phyloP scores from a whole-genome alignment of 2,888 invertebrate genomes.

The Dinocampus coccinellae region DNA sequence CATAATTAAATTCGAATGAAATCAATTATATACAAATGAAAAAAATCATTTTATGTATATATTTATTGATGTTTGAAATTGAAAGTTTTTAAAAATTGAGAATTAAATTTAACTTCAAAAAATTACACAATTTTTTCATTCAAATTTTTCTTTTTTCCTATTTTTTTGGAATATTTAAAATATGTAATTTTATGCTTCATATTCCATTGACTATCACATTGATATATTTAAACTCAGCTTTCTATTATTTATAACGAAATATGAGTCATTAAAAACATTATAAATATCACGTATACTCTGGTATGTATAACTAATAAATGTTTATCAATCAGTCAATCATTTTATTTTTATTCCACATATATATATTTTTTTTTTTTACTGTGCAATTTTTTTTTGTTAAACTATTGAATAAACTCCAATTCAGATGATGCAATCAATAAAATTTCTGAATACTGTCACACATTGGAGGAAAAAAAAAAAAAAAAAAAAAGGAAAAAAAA shows the following conservation, averaged over 20 bases:
- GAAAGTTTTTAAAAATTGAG: too few species aligned
- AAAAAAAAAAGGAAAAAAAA: not conserved
- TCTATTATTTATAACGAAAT: conserved; percentile 4
- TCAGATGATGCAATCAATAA: not conserved
- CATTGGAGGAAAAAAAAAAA: not conserved
- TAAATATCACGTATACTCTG: not conserved
- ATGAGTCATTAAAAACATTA: conserved; percentile 2
- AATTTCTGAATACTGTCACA: not conserved
- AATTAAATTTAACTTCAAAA: too few species aligned
- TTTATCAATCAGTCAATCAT: not conserved
- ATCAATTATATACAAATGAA: too few species aligned
- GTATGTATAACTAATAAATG: not conserved
- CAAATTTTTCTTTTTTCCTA: too few species aligned
- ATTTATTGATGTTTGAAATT: too few species aligned
- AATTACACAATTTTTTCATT: too few species aligned
- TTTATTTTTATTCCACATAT: not conserved
- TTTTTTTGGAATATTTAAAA: not conserved
- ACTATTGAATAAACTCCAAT: not conserved
- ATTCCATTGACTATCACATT: not conserved
- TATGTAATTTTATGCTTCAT: not conserved
- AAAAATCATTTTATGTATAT: too few species aligned
- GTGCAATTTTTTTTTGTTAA: not conserved
- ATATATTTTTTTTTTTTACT: too few species aligned
- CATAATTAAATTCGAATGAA: too few species aligned
- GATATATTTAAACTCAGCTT: conserved; percentile 1